Evolutionary conservation across 2,797 vertebrate genomes (phyloP).

Genomic region (Catamblyrhynchus diadema): DNA sequence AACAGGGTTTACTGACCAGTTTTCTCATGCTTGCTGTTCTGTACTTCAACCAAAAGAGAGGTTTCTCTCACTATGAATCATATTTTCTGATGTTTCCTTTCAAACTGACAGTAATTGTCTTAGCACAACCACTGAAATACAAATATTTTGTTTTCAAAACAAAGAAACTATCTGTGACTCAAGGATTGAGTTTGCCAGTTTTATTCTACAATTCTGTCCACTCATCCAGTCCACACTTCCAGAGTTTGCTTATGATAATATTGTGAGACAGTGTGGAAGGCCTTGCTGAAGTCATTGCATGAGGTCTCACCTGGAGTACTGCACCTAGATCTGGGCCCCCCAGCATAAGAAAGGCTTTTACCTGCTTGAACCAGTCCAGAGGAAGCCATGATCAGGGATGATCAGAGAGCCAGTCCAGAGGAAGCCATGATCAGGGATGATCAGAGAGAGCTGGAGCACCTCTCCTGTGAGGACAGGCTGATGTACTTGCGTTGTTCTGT

Average conservation of each 20-base stretch:
- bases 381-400: not conserved
- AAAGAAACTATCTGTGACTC: not conserved
- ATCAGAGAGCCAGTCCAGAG: not conserved
- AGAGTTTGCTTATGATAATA: not conserved
- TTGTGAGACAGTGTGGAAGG: not conserved
- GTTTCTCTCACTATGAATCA: not conserved
- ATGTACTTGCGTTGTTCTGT: accelerated
- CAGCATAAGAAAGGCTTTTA: not conserved
- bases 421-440: not conserved
- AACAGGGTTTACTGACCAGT: not conserved
- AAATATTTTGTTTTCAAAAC: not conserved
- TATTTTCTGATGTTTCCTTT: not conserved
- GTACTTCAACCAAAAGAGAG: not conserved
- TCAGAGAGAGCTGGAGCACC: not conserved
- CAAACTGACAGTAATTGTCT: not conserved
- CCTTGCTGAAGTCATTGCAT: not conserved
- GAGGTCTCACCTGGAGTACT: not conserved
- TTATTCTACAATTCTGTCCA: not conserved
- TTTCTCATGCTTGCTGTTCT: not conserved
- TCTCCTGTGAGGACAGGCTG: not conserved
- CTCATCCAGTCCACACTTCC: not conserved
- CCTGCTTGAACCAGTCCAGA: not conserved
- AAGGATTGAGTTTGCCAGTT: not conserved
- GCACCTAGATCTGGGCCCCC: no score
- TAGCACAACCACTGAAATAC: not conserved